Percentiles rank a stretch among this genome's conserved stretches.
Conservation (phyloP, 2,888 invertebrate genomes). For the Parnassius mnemosyne region DNA sequence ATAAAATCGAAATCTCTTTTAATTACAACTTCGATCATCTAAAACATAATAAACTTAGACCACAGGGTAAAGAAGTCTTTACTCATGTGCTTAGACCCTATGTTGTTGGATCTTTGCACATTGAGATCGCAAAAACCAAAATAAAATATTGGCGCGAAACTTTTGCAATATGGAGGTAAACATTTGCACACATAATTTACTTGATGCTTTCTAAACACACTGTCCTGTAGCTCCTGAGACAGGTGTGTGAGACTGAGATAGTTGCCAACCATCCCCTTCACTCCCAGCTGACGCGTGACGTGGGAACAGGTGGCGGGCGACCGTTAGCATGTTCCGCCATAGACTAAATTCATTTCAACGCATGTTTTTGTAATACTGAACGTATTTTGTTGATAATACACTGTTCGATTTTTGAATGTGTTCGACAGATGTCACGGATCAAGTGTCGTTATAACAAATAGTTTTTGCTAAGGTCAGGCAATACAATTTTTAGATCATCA, state of each 20-base stretch:
- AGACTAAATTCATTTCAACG: constrained; percentile 33
- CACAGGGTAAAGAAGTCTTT: no score
- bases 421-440: constrained; percentile 21
- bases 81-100: no score
- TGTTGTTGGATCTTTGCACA: no score
- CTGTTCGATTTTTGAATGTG: constrained; percentile 1
- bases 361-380: constrained; percentile 25
- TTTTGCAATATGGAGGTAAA: neutral
- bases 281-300: constrained; percentile 49
- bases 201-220: neutral
- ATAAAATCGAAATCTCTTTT: no score
- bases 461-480: neutral
- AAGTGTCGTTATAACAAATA: neutral
- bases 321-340: constrained; percentile 43
- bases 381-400: neutral
- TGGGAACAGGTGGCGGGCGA: constrained; percentile 52
- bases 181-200: neutral
- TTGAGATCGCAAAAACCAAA: neutral
- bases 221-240: constrained; percentile 13
- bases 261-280: constrained; percentile 26
- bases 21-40: no score
- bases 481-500: constrained; percentile 2
- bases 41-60: no score
- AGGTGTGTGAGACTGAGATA: constrained; percentile 35
- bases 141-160: neutral